A percentile compares a stretch with the other conserved stretches of the same genome.
Conservation (phyloP, 2,797 vertebrate species). For the Pelochelys cantorii region DNA sequence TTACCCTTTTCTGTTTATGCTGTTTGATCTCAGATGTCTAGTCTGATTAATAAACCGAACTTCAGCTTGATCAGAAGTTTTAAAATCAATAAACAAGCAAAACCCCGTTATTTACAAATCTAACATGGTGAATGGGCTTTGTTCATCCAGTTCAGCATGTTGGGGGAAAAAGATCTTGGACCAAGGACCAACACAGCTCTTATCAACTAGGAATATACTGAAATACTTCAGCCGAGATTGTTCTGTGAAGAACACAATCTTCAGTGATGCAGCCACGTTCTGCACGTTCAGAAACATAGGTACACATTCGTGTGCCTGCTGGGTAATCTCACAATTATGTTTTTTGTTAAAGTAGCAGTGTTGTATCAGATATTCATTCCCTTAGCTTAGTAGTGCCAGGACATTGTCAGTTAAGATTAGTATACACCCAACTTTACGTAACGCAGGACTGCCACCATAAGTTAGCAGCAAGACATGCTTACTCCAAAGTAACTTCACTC, state of each 20-base stretch:
- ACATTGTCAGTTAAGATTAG: not conserved
- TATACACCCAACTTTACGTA: not conserved
- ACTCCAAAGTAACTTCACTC: not conserved
- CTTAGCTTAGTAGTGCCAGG: not conserved
- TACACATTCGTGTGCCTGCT: not conserved
- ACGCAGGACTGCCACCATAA: not conserved
- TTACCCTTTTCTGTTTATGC: not conserved
- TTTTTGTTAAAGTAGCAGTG: not conserved
- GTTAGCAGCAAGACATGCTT: not conserved
- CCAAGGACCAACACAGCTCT: not conserved
- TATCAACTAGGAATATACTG: not conserved
- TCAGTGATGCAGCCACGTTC: not conserved
- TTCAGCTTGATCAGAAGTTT: not conserved
- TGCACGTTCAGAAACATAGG: not conserved
- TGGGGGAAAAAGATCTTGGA: not conserved
- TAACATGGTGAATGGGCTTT: not conserved
- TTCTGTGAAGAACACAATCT: not conserved
- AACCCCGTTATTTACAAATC: not conserved
- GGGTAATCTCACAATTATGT: fast-evolving
- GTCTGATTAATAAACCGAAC: not conserved
- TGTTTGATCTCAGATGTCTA: not conserved
- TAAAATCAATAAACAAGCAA: not conserved
- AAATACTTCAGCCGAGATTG: not conserved
- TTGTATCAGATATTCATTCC: fast-evolving
- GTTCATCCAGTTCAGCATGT: not conserved